Base-by-base conservation (phyloP, 2,888 invertebrate genomes). In the Dromius quadrimaculatus region DNA sequence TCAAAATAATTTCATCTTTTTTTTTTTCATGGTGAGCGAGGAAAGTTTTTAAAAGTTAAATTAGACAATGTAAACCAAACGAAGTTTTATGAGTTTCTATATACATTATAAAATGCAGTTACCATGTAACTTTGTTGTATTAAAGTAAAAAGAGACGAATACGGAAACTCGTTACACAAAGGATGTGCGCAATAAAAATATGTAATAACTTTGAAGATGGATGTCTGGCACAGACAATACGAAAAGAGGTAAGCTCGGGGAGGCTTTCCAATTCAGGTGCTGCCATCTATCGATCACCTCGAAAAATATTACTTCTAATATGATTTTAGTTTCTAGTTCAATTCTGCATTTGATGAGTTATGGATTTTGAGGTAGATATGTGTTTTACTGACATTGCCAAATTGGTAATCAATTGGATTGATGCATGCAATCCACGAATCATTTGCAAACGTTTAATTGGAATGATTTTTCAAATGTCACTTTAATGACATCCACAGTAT, bases 61-160 rank as follows among this genome's bases (percentile, higher is more conserved):
- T 80, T 80, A 79, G 78, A 79, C 79, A 79, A 80, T 79, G 79
- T 79, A 79, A 78, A 79, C 78, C 78, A 79, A 79, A 79, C 79
- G 78, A 79, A 79, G 79, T 79, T 80, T 80, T 79, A 79, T 77
- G 79, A 79, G 77, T 79, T 79, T 78, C 76, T 70, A 78, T 79
- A 78, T 78, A 78, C 79, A 79, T 80, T 79, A 79, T 79, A 79
- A 78, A 80, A 79, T 62, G 79, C 79, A 79, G 79, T 79, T 79
- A 79, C 76, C 77, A 74, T 76, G 72, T 75, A 78, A 79, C 76
- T 78, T 78, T 76, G 72, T 65, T 71, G 45, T 71, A 71, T 65
- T 71, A 64, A 65, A 70, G 70, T 71, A 70, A 70, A 38, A 72
- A 69, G 72, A 63, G 61, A 64, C 50, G 41, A 71, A 65, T 74